Conservation (phyloP, 2,113 vertebrate genomes). For the Aegithalos caudatus region DNA sequence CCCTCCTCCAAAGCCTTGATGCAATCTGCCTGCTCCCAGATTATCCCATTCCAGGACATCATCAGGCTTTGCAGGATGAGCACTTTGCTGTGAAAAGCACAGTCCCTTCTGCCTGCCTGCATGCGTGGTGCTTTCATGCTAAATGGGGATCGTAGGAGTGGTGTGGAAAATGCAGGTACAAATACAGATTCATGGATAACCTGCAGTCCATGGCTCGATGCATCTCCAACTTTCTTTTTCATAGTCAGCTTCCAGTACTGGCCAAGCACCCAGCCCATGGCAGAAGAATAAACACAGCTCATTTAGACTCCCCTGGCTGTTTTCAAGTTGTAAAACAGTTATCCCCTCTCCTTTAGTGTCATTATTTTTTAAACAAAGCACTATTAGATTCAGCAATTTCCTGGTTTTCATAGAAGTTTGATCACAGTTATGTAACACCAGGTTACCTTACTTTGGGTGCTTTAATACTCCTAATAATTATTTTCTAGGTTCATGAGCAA, state of each 20-base stretch:
- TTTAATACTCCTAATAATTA: not conserved
- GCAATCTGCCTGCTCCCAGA: fast-evolving
- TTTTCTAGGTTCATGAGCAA: not conserved
- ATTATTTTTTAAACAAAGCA: not conserved
- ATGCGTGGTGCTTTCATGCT: fast-evolving
- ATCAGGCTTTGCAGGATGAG: not conserved
- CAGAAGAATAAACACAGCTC: not conserved
- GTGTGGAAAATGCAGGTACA: not conserved
- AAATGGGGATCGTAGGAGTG: not conserved
- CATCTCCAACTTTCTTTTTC: not conserved
- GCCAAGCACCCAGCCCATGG: fast-evolving
- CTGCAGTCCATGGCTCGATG: fast-evolving
- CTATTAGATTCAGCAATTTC: not conserved
- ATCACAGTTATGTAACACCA: not conserved
- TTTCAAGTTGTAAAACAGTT: not conserved
- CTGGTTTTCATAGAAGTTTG: not conserved
- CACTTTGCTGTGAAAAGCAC: not conserved
- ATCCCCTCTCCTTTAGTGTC: not conserved
- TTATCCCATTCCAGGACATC: fast-evolving
- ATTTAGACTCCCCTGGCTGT: not conserved
- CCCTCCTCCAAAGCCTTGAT: fast-evolving
- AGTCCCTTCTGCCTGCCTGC: fast-evolving
- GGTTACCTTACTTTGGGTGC: not conserved
- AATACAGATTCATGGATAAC: not conserved
- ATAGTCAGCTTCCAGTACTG: fast-evolving